These are phyloP conservation scores for Cyclophora albipunctata DNA, from an alignment of 2,888 invertebrate species.

Conservation along the genomic window DNA sequence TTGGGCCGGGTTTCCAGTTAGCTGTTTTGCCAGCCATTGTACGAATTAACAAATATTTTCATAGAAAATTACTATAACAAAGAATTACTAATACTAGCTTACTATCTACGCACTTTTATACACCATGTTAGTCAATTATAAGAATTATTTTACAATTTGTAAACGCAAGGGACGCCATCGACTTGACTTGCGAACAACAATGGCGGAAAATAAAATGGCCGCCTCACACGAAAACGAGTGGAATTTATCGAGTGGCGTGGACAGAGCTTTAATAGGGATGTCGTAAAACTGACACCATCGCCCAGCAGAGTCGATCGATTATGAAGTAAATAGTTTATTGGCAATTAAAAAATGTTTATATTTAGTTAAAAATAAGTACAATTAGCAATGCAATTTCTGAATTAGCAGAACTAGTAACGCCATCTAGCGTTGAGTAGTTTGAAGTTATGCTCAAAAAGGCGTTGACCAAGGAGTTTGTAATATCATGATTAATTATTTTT, in stretches of 20 bases:
- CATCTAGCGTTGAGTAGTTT: not conserved
- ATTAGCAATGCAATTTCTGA: not conserved
- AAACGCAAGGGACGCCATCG: constrained; percentile 14
- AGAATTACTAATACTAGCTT: constrained; percentile 24
- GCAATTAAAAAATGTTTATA: not conserved
- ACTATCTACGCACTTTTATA: constrained; percentile 12
- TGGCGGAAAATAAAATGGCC: not conserved
- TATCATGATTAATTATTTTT: too few relatives aligned
- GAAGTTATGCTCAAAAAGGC: too few relatives aligned
- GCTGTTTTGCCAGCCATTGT: constrained; percentile 54
- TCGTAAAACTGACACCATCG: not conserved
- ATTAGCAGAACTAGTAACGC: not conserved
- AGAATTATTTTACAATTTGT: not conserved
- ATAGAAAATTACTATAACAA: constrained; percentile 36
- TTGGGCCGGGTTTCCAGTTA: constrained; percentile 64
- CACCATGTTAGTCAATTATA: constrained; percentile 11
- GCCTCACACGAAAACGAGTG: too few relatives aligned
- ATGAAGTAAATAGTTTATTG: too few relatives aligned
- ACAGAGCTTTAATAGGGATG: not conserved
- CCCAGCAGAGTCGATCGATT: not conserved
- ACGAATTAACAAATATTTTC: constrained; percentile 33
- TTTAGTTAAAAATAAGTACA: not conserved
- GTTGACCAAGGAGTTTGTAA: too few relatives aligned
- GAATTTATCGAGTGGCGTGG: not conserved
- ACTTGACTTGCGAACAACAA: not conserved